Base-by-base conservation (phyloP, 2,113 vertebrate species). In the Scopus umbretta region DNA sequence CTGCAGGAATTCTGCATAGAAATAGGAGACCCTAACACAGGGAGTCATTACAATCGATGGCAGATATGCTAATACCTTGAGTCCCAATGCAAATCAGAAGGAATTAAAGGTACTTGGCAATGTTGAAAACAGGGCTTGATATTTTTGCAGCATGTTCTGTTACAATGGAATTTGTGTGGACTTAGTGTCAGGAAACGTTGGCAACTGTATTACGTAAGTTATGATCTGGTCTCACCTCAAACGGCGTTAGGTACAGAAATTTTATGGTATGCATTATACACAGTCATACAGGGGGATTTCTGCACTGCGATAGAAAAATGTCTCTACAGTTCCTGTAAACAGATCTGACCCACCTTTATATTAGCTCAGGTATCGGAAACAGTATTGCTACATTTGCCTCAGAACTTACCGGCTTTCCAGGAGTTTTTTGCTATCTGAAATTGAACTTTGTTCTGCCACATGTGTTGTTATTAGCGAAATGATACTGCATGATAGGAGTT, bases 231-330 rank as follows among this genome's bases (percentile, higher is more conserved):
- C 62, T 87, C 80, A 49, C 6, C 1, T 6, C 68, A 88, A 61
- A 45, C 10, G 13, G 8, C 29, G 13, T 72, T 80, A 27, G 36
- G 17, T 76, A 66, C 20, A 65, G 58, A 79, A 72, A 50, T 79
- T 40, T 68, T 62, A n/a, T 45, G 34, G 21, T 15, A 40, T 34
- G 9, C 0, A 0, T 65, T 65, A 25, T 20, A 22, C 52, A 50
- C 22, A 26, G 36, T 66, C 7, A 25, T 40, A 42, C 14, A 19
- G 38, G 5, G 16, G 2, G 2, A n/a, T 80, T 80, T 93, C 71
- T 86, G 17, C n/a, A 20, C 36, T 90, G 53, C 2, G 1, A 26
- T 7, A 73, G 18, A 65, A 72, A 50, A 88, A 75, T 23, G 14
- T 47, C 17, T 22, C 16, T 74, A 9, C 13, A 13, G n/a, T 10